Percentiles rank a stretch among this genome's conserved stretches.
Evolutionary conservation across 2,888 invertebrate species (phyloP).

Genomic region (Drosophila colorata): DNA sequence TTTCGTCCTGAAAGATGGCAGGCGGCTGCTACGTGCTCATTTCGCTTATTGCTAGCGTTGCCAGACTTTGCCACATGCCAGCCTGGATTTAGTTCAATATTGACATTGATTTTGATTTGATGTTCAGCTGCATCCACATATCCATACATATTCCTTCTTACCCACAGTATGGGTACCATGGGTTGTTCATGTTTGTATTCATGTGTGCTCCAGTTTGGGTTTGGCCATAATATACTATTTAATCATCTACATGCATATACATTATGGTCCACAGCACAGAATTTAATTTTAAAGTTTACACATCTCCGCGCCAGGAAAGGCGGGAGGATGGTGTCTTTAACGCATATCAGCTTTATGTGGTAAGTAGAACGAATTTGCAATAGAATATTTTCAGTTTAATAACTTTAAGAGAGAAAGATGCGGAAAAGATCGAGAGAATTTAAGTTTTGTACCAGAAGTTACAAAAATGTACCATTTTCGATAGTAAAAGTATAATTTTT

Average conservation of each 20-base stretch:
- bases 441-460: too few relatives aligned
- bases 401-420: too few relatives aligned
- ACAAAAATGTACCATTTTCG: too few relatives aligned
- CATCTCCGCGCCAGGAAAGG: neutral
- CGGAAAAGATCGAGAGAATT: too few relatives aligned
- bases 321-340: too few relatives aligned
- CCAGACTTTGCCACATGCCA: constrained; percentile 55
- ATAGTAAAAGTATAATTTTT: too few relatives aligned
- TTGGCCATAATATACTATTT: constrained; percentile 3
- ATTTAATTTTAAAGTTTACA: neutral
- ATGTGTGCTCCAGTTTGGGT: neutral
- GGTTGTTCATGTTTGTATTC: neutral
- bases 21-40: constrained; percentile 51
- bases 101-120: constrained; percentile 73
- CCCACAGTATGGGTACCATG: neutral
- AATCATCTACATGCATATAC: constrained; percentile 4
- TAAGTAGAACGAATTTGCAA: neutral
- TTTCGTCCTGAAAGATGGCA: constrained; percentile 25
- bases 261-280: neutral
- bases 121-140: constrained; percentile 22
- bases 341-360: neutral
- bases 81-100: constrained; percentile 64
- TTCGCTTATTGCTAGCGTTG: constrained; percentile 35
- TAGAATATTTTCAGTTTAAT: neutral
- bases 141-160: neutral